phyloP scores from a whole-genome alignment of 2,113 vertebrate species.

The Romanogobio albipinnatus region DNA sequence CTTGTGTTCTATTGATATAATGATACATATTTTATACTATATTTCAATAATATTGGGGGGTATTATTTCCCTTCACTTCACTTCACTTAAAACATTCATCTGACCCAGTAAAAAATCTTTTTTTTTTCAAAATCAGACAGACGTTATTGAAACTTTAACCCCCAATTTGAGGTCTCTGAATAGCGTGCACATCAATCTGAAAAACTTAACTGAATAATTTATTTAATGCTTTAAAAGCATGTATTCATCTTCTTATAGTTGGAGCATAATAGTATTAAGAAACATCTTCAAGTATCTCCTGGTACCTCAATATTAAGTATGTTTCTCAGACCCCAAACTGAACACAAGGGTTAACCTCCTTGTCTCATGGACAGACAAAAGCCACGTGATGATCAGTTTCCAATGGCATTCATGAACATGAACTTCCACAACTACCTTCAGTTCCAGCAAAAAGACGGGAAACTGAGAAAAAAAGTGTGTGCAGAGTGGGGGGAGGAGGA shows the following conservation, averaged over 20 bases:
- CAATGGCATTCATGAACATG: background rate
- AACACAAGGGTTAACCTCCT: background rate
- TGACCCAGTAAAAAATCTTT: background rate
- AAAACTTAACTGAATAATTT: background rate
- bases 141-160: background rate
- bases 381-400: background rate
- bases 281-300: background rate
- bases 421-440: background rate
- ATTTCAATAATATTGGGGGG: background rate
- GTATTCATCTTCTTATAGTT: background rate
- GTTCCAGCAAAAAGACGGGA: conserved; percentile 14
- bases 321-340: background rate
- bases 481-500: conserved; percentile 51
- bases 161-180: background rate
- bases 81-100: background rate
- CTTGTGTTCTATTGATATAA: too few species aligned
- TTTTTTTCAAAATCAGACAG: too few species aligned
- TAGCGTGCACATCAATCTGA: background rate
- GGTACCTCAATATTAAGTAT: background rate
- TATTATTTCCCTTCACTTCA: too few species aligned
- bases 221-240: too few species aligned
- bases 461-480: conserved; percentile 14
- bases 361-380: conserved; percentile 5
- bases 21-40: background rate
- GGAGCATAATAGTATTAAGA: background rate